A percentile compares a stretch with the other conserved stretches of the same genome.
These are phyloP conservation scores for Illadopsis cleaveri DNA, from an alignment of 2,113 vertebrate species.

Conservation along the genomic window DNA sequence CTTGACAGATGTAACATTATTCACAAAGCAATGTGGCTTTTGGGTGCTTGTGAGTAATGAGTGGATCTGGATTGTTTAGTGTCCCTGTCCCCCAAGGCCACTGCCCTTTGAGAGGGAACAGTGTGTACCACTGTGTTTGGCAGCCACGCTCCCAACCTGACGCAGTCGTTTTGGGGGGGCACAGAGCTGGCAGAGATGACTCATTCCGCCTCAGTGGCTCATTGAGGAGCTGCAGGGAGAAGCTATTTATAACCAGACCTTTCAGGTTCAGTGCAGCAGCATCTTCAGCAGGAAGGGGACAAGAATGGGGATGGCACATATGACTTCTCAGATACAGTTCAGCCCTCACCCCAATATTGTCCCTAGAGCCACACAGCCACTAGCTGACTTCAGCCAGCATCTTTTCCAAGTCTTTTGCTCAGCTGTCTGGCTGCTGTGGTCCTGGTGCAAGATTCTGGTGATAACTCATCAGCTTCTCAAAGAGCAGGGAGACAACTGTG, in stretches of 20 bases:
- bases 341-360: not conserved
- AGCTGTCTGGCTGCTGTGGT: not conserved
- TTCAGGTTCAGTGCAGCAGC: constrained; percentile 66
- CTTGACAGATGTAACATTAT: not conserved
- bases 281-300: constrained; percentile 23
- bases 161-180: constrained; percentile 37
- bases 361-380: not conserved
- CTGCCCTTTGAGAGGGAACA: constrained; percentile 58
- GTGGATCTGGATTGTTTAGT: not conserved
- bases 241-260: constrained; percentile 69
- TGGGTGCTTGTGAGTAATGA: not conserved
- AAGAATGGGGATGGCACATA: not conserved
- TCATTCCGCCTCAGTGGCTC: constrained; percentile 67
- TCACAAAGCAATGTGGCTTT: not conserved
- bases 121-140: constrained; percentile 23
- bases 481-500: not conserved
- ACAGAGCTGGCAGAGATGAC: constrained; percentile 45
- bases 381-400: not conserved
- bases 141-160: constrained; percentile 40
- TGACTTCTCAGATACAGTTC: not conserved
- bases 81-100: constrained; percentile 33
- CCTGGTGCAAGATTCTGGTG: not conserved
- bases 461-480: not conserved
- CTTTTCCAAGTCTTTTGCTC: not conserved
- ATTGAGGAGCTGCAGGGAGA: constrained; percentile 64